Percentiles rank a stretch among this genome's conserved stretches.
These are phyloP conservation scores for Hyperopisus bebe DNA, from an alignment of 2,113 vertebrate species.

Conservation along the genomic window DNA sequence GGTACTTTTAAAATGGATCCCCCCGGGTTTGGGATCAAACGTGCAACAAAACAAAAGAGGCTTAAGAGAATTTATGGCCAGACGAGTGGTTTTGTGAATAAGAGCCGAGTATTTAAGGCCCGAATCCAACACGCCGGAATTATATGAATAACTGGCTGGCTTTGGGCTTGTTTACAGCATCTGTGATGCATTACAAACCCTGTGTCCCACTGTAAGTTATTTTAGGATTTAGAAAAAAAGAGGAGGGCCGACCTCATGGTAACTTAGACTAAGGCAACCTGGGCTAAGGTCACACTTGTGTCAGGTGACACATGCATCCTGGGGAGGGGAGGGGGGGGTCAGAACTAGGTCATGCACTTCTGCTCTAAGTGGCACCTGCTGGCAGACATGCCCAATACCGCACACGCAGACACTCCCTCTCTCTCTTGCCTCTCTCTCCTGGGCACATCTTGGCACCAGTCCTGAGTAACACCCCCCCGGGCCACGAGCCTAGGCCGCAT, in stretches of 20 bases:
- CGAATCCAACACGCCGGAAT: not conserved
- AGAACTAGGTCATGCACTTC: not conserved
- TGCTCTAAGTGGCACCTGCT: not conserved
- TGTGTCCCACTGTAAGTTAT: not conserved
- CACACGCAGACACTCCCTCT: not conserved
- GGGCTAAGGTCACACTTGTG: not conserved
- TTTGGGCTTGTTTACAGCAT: not conserved
- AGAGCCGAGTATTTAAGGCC: not conserved
- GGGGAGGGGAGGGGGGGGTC: not conserved
- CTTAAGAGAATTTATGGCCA: not conserved
- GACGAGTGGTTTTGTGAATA: not conserved
- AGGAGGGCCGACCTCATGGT: not conserved
- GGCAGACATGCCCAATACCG: not conserved
- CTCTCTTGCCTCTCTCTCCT: not conserved
- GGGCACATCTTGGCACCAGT: constrained; percentile 67
- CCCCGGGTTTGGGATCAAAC: not conserved
- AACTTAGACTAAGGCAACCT: not conserved
- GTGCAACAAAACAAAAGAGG: not conserved
- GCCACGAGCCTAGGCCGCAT: constrained; percentile 80
- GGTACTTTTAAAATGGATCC: not conserved
- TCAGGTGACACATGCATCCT: not conserved
- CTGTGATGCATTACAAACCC: not conserved
- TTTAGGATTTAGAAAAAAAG: not conserved
- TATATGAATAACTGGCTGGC: not conserved
- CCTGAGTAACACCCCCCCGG: constrained; percentile 80